Evolutionary conservation across 2,797 vertebrate species (phyloP).

Genomic region (Scolopax rusticola): DNA sequence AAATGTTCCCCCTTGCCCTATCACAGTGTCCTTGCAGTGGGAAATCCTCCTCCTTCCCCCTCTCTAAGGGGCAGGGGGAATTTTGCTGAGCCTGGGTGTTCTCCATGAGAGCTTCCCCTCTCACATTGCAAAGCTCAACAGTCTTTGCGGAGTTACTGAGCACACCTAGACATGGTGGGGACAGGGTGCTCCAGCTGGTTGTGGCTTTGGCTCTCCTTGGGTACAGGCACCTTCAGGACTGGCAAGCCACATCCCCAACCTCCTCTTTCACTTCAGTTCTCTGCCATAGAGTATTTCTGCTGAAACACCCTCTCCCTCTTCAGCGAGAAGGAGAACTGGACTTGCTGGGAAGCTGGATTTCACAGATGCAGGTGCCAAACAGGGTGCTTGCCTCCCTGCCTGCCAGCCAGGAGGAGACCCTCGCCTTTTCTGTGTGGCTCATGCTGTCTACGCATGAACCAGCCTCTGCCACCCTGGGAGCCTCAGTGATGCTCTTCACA

Average conservation of each 20-base stretch:
- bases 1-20: no score
- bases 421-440: neutral
- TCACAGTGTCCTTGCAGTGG: neutral
- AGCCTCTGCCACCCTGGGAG: neutral
- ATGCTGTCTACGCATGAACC: neutral
- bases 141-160: neutral
- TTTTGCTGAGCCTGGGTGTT: neutral
- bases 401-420: neutral
- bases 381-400: neutral
- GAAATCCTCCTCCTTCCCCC: neutral
- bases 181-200: neutral
- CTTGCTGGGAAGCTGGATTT: neutral
- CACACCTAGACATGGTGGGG: fast-evolving
- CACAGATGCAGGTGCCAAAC: neutral
- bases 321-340: neutral
- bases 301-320: neutral
- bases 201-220: neutral
- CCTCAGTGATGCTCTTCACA: neutral
- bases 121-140: fast-evolving
- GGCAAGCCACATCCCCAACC: neutral
- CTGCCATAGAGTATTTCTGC: neutral
- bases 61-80: fast-evolving
- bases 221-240: neutral
- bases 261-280: neutral
- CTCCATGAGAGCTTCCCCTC: fast-evolving